phyloP scores from a whole-genome alignment of 2,797 vertebrate genomes.

The Pangasius sanitwongsei region DNA sequence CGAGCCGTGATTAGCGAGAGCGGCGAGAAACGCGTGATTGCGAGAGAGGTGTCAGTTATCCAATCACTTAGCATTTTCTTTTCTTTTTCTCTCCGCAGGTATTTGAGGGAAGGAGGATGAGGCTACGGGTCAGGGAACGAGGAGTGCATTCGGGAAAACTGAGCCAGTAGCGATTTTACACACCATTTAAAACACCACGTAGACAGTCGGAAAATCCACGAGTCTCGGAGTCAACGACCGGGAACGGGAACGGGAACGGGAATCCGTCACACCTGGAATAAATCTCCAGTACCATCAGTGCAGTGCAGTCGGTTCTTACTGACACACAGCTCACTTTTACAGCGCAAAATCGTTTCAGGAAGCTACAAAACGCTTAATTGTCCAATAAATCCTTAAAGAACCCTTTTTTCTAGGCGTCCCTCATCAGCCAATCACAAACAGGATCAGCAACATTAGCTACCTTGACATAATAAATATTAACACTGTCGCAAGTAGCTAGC shows the following conservation, averaged over 20 bases:
- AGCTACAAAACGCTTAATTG: background rate
- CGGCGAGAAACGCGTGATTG: slow-evolving; percentile 47
- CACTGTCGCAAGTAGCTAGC: background rate
- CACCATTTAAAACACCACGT: background rate
- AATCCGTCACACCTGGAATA: too few relatives aligned
- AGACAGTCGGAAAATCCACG: background rate
- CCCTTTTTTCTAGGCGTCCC: background rate
- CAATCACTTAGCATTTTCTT: slow-evolving; percentile 54
- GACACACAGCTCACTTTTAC: background rate
- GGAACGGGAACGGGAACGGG: too few relatives aligned
- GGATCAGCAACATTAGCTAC: background rate
- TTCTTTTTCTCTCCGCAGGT: slow-evolving; percentile 38
- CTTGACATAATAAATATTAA: too few relatives aligned
- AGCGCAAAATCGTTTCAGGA: background rate
- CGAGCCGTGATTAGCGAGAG: slow-evolving; percentile 49
- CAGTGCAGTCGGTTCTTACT: background rate
- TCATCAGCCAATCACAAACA: background rate
- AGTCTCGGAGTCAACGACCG: background rate
- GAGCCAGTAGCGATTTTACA: background rate
- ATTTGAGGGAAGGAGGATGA: slow-evolving; percentile 36
- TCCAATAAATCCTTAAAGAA: background rate
- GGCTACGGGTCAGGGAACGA: background rate
- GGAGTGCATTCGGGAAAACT: background rate
- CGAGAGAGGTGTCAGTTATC: slow-evolving; percentile 49
- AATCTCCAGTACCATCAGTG: background rate